Percentiles rank a stretch among this genome's conserved stretches.
Conservation (phyloP, 2,113 vertebrate genomes). For the Ibidorhyncha struthersii region DNA sequence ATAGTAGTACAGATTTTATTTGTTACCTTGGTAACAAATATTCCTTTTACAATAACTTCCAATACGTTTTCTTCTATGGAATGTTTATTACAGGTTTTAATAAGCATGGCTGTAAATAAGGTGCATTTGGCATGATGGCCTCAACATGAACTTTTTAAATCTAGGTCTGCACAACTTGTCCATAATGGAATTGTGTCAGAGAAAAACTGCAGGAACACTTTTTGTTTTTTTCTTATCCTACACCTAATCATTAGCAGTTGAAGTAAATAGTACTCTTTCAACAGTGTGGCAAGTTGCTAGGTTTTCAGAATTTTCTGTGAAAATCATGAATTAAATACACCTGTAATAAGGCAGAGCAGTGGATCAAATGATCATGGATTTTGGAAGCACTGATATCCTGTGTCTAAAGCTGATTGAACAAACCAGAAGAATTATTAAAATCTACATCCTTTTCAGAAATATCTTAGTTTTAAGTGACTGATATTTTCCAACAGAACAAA, state of each 20-base stretch:
- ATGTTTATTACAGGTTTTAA: conserved; percentile 58
- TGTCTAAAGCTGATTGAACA: not conserved
- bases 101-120: conserved; percentile 41
- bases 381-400: not conserved
- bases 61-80: conserved; percentile 30
- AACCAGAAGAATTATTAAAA: not conserved
- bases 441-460: not conserved
- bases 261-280: not conserved
- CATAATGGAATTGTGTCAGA: not conserved
- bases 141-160: conserved; percentile 39
- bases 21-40: conserved; percentile 64
- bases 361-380: not conserved
- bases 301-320: not conserved
- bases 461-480: not conserved
- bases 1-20: conserved; percentile 49
- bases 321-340: not conserved
- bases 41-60: conserved; percentile 52
- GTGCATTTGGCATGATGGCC: conserved; percentile 3
- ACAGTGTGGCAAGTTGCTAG: not conserved
- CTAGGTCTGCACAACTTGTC: not conserved
- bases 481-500: not conserved
- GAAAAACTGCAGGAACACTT: not conserved
- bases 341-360: not conserved
- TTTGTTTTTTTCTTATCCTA: not conserved
- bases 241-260: not conserved